These are phyloP conservation scores for Sebastes baramenuke DNA, from an alignment of 2,797 vertebrate genomes.

Conservation along the genomic window DNA sequence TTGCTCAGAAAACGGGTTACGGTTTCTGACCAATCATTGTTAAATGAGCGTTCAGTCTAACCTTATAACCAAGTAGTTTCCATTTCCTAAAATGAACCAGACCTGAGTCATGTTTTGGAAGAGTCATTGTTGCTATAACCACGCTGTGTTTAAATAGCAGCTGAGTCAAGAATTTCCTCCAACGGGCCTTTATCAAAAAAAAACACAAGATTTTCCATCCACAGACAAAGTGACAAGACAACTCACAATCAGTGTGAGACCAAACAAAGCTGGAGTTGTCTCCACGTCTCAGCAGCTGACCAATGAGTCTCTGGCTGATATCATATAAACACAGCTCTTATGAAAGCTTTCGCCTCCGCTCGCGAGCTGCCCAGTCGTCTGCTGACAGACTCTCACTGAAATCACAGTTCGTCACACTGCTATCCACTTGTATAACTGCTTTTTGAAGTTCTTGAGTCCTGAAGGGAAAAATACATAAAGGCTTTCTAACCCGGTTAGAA, in stretches of 20 bases:
- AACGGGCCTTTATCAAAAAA: not conserved
- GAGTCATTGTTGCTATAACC: constrained; percentile 14
- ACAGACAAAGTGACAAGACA: constrained; percentile 17
- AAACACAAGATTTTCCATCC: not conserved
- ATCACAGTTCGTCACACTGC: constrained; percentile 1
- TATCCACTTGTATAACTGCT: not conserved
- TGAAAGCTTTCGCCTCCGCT: constrained; percentile 8
- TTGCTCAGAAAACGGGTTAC: not conserved
- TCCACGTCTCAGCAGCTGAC: constrained; percentile 32
- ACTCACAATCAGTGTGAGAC: constrained; percentile 11
- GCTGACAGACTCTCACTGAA: not conserved
- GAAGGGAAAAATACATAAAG: not conserved
- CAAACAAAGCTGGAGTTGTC: constrained; percentile 42
- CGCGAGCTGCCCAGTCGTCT: not conserved
- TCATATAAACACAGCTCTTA: constrained; percentile 24
- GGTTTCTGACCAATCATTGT: not conserved
- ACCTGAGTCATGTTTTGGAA: not conserved
- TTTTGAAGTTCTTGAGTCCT: not conserved
- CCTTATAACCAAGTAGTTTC: not conserved
- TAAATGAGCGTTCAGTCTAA: not conserved
- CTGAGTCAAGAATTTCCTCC: constrained; percentile 1
- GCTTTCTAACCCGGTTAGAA: not conserved
- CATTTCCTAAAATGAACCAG: not conserved
- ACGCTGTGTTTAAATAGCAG: constrained; percentile 26
- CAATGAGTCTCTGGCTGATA: not conserved